phyloP scores from a whole-genome alignment of 92 coral and sea anemone genomes.

The Phenganax subtilis region DNA sequence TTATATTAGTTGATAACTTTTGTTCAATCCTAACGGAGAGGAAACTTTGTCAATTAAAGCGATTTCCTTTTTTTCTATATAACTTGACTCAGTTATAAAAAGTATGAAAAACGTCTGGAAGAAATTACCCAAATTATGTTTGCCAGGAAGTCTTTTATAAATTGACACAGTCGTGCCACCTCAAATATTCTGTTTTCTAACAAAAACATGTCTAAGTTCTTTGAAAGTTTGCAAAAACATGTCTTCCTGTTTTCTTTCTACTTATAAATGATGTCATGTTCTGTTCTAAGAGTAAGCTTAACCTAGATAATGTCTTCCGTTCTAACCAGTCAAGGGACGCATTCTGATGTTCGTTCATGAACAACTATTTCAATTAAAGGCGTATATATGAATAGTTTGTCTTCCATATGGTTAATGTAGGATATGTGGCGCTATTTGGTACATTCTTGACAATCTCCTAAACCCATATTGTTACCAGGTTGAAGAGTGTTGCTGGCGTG shows the following conservation, averaged over 20 bases:
- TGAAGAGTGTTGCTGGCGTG: constrained; percentile 30
- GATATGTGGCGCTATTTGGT: constrained; percentile 39
- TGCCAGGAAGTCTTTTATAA: constrained; percentile 4
- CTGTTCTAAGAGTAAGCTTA: background rate
- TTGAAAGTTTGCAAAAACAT: background rate
- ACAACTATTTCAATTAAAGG: constrained; percentile 5
- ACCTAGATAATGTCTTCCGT: constrained; percentile 1
- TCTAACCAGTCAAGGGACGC: constrained; percentile 7
- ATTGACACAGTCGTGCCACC: constrained; percentile 20
- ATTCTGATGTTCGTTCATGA: constrained; percentile 1
- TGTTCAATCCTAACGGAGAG: constrained; percentile 5
- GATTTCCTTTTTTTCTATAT: constrained; percentile 3
- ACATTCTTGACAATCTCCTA: constrained; percentile 43
- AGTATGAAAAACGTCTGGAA: constrained; percentile 12
- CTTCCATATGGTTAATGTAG: constrained; percentile 35
- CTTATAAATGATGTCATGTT: constrained; percentile 2
- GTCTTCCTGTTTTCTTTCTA: constrained; percentile 24
- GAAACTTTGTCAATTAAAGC: constrained; percentile 3
- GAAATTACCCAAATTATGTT: constrained; percentile 7
- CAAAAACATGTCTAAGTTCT: constrained; percentile 5
- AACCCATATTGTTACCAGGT: constrained; percentile 40
- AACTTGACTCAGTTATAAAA: background rate
- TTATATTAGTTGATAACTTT: constrained; percentile 27
- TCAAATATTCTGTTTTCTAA: constrained; percentile 2
- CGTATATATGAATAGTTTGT: constrained; percentile 19